A percentile compares a stretch with the other conserved stretches of the same genome.
Evolutionary conservation across 2,797 vertebrate genomes (phyloP).

Genomic region (Sternarchorhynchus goeldii): DNA sequence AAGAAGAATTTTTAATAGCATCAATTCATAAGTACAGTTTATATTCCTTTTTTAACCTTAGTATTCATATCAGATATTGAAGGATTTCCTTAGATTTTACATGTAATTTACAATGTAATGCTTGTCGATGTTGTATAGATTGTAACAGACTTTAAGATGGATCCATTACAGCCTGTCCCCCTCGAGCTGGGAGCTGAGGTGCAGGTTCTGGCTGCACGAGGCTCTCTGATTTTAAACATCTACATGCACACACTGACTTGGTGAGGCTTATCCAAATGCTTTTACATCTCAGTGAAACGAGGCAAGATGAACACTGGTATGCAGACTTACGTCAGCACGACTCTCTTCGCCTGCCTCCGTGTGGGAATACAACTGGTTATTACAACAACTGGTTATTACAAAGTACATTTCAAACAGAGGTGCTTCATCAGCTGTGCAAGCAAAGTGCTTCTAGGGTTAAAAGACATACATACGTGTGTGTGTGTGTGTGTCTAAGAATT

Average conservation of each 20-base stretch:
- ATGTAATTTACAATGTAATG: conserved; percentile 59
- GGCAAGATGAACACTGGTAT: too few species aligned
- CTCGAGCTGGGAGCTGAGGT: not conserved
- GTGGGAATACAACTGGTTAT: too few species aligned
- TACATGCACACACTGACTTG: too few species aligned
- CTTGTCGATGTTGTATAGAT: conserved; percentile 21
- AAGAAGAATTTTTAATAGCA: conserved; percentile 42
- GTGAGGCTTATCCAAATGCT: conserved; percentile 8
- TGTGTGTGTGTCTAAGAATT: too few species aligned
- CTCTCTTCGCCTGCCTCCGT: too few species aligned
- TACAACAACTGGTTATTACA: too few species aligned
- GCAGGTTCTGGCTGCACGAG: too few species aligned
- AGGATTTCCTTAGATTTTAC: conserved; percentile 78
- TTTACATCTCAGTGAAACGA: not conserved
- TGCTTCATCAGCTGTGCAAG: too few species aligned
- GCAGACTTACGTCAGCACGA: too few species aligned
- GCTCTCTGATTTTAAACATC: not conserved
- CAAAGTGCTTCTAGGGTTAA: too few species aligned
- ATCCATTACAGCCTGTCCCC: conserved; percentile 21
- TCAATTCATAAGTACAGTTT: conserved; percentile 52
- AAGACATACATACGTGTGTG: too few species aligned
- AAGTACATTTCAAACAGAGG: too few species aligned
- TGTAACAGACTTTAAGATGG: conserved; percentile 25
- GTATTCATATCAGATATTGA: conserved; percentile 89
- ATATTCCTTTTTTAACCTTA: conserved; percentile 82